Conservation (phyloP, 2,113 vertebrate genomes). For the Xiphophorus maculatus region DNA sequence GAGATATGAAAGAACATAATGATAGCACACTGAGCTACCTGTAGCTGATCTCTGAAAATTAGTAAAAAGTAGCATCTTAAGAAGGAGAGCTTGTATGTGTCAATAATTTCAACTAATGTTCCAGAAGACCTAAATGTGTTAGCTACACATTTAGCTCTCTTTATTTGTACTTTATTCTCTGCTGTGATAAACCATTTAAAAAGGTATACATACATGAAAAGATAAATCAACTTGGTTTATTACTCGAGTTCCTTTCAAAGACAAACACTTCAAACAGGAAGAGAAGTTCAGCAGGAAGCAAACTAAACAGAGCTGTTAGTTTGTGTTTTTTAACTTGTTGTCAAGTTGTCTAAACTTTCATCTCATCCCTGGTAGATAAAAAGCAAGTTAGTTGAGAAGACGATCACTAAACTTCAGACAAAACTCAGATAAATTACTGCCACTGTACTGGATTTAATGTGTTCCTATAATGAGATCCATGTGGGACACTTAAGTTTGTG, state of each 20-base stretch:
- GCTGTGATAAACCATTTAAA: not conserved
- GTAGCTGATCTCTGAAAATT: too few relatives aligned
- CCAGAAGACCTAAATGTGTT: not conserved
- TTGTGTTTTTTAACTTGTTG: conserved; percentile 40
- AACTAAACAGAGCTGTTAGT: not conserved
- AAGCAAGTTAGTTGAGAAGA: conserved; percentile 10
- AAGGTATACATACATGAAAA: not conserved
- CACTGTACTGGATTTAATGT: conserved; percentile 49
- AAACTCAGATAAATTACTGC: conserved; percentile 50
- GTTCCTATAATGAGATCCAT: conserved; percentile 61
- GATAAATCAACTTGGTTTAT: not conserved
- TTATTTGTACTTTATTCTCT: not conserved
- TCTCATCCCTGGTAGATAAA: conserved; percentile 38
- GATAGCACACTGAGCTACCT: too few relatives aligned
- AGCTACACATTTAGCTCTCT: not conserved
- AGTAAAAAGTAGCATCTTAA: too few relatives aligned
- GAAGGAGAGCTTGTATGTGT: not conserved
- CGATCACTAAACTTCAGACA: conserved; percentile 45
- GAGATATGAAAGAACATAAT: too few relatives aligned
- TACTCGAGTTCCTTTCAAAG: not conserved
- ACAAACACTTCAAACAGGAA: conserved; percentile 14
- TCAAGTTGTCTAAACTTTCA: conserved; percentile 33
- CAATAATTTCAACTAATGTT: not conserved
- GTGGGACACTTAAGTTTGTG: conserved; percentile 54
- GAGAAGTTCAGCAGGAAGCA: not conserved